These are phyloP conservation scores for Leucophenga varia DNA, from an alignment of 1,140 invertebrate genomes.

Conservation along the genomic window DNA sequence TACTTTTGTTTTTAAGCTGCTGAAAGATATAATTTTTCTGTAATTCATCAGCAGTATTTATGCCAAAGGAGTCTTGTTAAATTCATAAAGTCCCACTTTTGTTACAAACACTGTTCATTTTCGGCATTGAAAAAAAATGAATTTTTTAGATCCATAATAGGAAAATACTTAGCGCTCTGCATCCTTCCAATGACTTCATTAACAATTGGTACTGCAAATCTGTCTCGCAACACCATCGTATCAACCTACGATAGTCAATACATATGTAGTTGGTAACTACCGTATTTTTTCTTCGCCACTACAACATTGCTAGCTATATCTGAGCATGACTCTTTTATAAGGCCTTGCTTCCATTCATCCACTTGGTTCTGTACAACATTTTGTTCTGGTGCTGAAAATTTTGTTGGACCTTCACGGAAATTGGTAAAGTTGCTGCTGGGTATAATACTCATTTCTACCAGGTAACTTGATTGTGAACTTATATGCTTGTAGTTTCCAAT, in stretches of 20 bases:
- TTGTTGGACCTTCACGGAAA: conserved; percentile 30
- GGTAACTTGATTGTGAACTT: not conserved
- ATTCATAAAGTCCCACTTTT: conserved; percentile 53
- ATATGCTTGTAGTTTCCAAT: conserved; percentile 12
- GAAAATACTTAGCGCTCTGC: conserved; percentile 40
- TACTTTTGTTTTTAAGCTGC: not conserved
- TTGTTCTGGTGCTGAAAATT: not conserved
- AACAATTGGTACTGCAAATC: conserved; percentile 53
- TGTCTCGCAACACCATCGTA: conserved; percentile 5
- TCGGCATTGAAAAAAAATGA: conserved; percentile 33
- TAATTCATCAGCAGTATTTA: no score
- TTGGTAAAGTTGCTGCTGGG: conserved; percentile 11
- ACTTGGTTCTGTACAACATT: conserved; percentile 54
- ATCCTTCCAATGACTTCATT: conserved; percentile 55
- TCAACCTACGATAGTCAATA: conserved; percentile 28
- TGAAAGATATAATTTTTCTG: not conserved
- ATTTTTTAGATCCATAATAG: conserved; percentile 57
- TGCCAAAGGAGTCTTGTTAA: conserved; percentile 58
- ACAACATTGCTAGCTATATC: conserved; percentile 34
- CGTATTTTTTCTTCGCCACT: conserved; percentile 31
- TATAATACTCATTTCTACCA: conserved; percentile 1
- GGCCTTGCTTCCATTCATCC: conserved; percentile 33
- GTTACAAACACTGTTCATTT: conserved; percentile 50
- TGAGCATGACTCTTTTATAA: conserved; percentile 27
- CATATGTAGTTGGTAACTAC: conserved; percentile 20